These are phyloP conservation scores for Heterodera schachtii DNA, from an alignment of 1,140 invertebrate species.

Conservation along the genomic window DNA sequence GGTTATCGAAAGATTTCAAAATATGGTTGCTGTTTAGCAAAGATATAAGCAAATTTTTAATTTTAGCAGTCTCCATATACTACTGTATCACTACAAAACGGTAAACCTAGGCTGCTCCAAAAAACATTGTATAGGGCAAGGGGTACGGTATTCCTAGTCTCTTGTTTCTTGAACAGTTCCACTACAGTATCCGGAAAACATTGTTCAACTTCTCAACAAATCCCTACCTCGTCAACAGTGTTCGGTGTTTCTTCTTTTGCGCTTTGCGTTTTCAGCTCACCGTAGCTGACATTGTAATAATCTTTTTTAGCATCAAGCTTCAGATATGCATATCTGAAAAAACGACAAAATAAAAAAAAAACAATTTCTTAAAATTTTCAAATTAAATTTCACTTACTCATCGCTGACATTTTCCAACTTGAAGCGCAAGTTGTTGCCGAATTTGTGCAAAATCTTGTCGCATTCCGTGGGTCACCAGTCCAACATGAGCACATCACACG, in stretches of 20 bases:
- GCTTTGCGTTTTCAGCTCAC: constrained; percentile 34
- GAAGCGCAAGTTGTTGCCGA: constrained; percentile 57
- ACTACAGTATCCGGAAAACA: too few species aligned
- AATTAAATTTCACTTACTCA: constrained; percentile 44
- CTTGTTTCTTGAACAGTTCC: too few species aligned
- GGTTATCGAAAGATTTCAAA: too few species aligned
- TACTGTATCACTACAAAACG: too few species aligned
- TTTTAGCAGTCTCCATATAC: too few species aligned
- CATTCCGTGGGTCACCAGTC: constrained; percentile 45
- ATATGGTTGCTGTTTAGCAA: too few species aligned
- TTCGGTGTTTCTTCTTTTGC: neutral
- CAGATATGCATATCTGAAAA: constrained; percentile 47
- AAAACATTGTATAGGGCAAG: too few species aligned
- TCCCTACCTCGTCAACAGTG: neutral
- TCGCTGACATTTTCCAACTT: constrained; percentile 64
- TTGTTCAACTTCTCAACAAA: too few species aligned
- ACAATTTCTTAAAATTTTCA: neutral
- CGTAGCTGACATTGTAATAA: constrained; percentile 61
- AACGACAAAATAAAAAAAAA: neutral
- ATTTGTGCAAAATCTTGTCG: constrained; percentile 55
- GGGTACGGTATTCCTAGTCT: too few species aligned
- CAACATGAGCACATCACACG: constrained; percentile 61
- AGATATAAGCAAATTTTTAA: too few species aligned
- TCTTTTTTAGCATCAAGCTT: constrained; percentile 61
- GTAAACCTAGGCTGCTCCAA: too few species aligned